Evolutionary conservation across 2,888 invertebrate species (phyloP).

Genomic region (Branchellion lobata): DNA sequence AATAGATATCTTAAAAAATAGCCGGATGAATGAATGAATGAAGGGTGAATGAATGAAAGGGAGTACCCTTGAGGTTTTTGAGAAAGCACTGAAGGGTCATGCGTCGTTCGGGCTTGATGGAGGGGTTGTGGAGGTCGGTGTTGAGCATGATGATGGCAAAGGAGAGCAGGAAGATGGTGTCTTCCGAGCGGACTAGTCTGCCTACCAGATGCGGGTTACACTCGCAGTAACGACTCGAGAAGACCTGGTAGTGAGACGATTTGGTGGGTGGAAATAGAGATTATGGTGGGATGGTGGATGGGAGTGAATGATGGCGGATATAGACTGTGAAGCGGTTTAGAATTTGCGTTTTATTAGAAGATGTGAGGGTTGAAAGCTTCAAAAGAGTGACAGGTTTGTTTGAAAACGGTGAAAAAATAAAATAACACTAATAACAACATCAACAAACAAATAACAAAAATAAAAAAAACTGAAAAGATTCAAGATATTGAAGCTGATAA

Average conservation of each 20-base stretch:
- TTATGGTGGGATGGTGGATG: no score
- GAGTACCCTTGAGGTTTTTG: conserved; percentile 84
- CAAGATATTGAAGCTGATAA: no score
- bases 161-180: conserved; percentile 74
- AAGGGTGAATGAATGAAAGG: no score
- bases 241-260: conserved; percentile 62
- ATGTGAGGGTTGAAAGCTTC: neutral
- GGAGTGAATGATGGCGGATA: neutral
- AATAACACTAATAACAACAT: no score
- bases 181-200: conserved; percentile 63
- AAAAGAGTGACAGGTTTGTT: neutral
- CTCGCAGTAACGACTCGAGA: conserved; percentile 87
- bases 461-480: no score
- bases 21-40: no score
- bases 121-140: conserved; percentile 94
- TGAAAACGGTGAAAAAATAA: neutral
- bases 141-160: conserved; percentile 97
- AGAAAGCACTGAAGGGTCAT: conserved; percentile 96
- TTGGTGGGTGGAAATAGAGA: no score
- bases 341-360: neutral
- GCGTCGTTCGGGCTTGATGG: conserved; percentile 81
- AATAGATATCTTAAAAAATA: no score
- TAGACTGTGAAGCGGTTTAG: neutral
- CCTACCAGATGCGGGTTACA: conserved; percentile 90
- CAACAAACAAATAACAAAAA: no score